Evolutionary conservation across 2,113 vertebrate species (phyloP).

Genomic region (Pachypanchax playfairii): DNA sequence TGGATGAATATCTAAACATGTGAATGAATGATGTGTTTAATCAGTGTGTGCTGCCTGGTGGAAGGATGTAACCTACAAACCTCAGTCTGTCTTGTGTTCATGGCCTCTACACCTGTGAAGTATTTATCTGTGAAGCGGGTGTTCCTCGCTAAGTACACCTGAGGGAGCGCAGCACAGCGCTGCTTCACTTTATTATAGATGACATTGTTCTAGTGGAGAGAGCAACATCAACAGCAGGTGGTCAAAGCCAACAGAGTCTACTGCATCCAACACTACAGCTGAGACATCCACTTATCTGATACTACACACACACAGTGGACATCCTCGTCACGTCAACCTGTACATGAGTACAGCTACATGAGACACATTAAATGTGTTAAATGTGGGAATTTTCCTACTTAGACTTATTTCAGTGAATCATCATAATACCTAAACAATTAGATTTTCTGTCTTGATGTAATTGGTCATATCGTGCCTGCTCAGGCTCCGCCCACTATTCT

Average conservation of each 20-base stretch:
- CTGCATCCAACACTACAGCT: neutral
- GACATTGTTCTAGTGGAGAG: constrained; percentile 46
- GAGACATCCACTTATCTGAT: constrained; percentile 54
- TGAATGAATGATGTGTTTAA: neutral
- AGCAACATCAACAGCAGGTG: constrained; percentile 16
- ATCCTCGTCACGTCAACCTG: no score
- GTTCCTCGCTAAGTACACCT: constrained; percentile 72
- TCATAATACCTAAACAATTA: no score
- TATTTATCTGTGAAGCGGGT: constrained; percentile 53
- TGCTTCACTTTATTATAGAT: constrained; percentile 64
- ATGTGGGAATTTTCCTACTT: no score
- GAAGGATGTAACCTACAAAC: no score
- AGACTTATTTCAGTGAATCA: no score
- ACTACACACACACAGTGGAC: constrained; percentile 50
- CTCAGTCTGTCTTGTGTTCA: constrained; percentile 10
- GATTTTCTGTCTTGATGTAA: no score
- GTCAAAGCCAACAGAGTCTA: constrained; percentile 20
- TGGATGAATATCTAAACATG: constrained; percentile 31
- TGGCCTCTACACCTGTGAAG: constrained; percentile 26
- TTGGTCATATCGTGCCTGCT: no score
- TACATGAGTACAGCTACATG: no score
- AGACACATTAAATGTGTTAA: no score
- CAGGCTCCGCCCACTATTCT: no score
- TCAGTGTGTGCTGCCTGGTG: constrained; percentile 1
- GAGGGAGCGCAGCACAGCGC: constrained; percentile 60